Evolutionary conservation across 2,797 vertebrate genomes (phyloP), one percentile per base, ranked within the genome.

Genomic region (Channa striata): DNA sequence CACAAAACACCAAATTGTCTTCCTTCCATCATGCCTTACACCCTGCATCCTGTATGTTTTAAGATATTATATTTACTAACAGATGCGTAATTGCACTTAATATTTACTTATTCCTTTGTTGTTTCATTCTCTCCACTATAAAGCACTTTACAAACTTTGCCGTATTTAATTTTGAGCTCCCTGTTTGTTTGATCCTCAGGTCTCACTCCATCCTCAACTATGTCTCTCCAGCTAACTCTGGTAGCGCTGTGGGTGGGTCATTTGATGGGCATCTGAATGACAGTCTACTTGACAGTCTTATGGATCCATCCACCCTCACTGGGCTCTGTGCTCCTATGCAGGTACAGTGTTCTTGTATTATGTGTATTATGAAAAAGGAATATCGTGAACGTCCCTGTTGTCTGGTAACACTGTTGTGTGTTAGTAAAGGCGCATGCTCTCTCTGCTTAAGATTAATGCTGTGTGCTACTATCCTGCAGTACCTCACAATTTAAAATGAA

Each of bases 281-380:
- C 50, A 93, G 94, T 74, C 90, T 93, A 16, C 93, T 96, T 19
- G 97, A 99, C 21, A 96, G 96, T 30, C 93, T 95, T 20, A 91
- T 94, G 60, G 97, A 98, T 0, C 20, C 94, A 0, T 87, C 94
- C 0, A 88, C 94, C 23, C 93, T 97, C 37, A 82, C 94, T 0
- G 94, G 96, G 74, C 94, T 98, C 85, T 98, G 97, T 87, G 95
- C 96, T 69, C 95, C 96, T 0, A 87, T 98, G 93, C 97, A 98
- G 96, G 98, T 98, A 82, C 74, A 30, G 37, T 23, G 7, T 2
- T 36, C 2, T 36, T 30, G 1, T 19, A 60, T 25, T n/a, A 42
- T 4, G 25, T 30, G 25, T 30, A 30, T 30, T 30, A 30, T 30
- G 6, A 16, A 58, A 65, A 34, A 53, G n/a, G 3, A 61, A 2